These are phyloP conservation scores for Sebastes trivittatus DNA, from an alignment of 2,797 vertebrate species.

Conservation along the genomic window DNA sequence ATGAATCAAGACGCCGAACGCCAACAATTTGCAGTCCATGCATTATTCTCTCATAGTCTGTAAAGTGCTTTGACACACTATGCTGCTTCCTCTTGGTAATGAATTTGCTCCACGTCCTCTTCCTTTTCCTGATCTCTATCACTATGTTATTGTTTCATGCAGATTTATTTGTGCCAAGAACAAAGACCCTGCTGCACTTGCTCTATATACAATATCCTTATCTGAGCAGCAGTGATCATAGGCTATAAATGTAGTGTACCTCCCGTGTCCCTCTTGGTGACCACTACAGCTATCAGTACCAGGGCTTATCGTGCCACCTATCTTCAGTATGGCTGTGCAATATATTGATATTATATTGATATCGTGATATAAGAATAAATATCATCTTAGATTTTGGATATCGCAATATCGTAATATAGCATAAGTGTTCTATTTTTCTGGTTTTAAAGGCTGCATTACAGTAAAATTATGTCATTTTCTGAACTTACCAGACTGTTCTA, in stretches of 20 bases:
- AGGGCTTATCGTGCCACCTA: neutral
- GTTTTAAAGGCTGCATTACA: too few species aligned
- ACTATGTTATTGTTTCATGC: constrained; percentile 32
- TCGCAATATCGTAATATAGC: too few species aligned
- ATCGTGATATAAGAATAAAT: too few species aligned
- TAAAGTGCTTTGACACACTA: constrained; percentile 10
- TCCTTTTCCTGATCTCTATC: constrained; percentile 45
- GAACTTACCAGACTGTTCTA: too few species aligned
- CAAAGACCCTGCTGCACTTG: neutral
- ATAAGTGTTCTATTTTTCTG: too few species aligned
- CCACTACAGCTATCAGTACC: neutral
- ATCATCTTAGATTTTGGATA: too few species aligned
- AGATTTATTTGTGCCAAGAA: constrained; percentile 9
- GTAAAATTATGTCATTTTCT: too few species aligned
- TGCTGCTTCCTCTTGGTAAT: constrained; percentile 25
- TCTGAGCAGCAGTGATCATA: neutral
- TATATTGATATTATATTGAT: neutral
- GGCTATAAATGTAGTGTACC: neutral
- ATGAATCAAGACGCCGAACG: constrained; percentile 23
- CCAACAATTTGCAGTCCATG: constrained; percentile 2
- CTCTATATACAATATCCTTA: neutral
- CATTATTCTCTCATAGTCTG: neutral
- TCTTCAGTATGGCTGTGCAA: neutral
- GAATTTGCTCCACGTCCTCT: constrained; percentile 26
- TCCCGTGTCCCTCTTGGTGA: neutral